Evolutionary conservation across 2,113 vertebrate genomes (phyloP).

Genomic region (Cryptoleucopteryx plumbea): DNA sequence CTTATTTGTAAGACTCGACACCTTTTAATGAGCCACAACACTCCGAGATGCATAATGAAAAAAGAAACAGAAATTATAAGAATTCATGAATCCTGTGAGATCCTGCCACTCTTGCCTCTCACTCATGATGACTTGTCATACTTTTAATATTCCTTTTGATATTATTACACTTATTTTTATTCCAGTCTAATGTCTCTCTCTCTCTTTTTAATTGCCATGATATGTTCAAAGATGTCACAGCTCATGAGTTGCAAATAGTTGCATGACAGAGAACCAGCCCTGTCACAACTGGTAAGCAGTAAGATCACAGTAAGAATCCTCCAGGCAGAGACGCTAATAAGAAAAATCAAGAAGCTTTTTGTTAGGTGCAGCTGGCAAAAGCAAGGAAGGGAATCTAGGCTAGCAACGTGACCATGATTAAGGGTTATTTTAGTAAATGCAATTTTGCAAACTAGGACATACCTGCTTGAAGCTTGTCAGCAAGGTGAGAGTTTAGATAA

Average conservation of each 20-base stretch:
- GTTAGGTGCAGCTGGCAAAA: neutral
- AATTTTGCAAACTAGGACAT: neutral
- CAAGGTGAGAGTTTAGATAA: neutral
- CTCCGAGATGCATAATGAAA: neutral
- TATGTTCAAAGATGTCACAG: neutral
- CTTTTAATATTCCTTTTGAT: neutral
- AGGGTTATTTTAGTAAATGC: neutral
- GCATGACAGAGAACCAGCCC: neutral
- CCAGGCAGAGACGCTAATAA: neutral
- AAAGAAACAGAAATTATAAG: neutral
- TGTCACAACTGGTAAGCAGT: neutral
- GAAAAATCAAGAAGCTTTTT: neutral
- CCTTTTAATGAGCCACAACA: neutral
- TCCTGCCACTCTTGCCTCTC: neutral
- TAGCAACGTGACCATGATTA: neutral
- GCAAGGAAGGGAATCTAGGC: neutral
- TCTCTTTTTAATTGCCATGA: neutral
- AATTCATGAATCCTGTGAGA: neutral
- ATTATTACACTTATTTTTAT: neutral
- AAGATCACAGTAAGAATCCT: neutral
- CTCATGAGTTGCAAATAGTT: neutral
- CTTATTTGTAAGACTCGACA: neutral
- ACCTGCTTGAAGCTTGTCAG: neutral
- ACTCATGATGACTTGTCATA: neutral
- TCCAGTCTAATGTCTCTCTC: neutral